Conservation (phyloP, 2,888 invertebrate species). For the Drosophila bunnanda region DNA sequence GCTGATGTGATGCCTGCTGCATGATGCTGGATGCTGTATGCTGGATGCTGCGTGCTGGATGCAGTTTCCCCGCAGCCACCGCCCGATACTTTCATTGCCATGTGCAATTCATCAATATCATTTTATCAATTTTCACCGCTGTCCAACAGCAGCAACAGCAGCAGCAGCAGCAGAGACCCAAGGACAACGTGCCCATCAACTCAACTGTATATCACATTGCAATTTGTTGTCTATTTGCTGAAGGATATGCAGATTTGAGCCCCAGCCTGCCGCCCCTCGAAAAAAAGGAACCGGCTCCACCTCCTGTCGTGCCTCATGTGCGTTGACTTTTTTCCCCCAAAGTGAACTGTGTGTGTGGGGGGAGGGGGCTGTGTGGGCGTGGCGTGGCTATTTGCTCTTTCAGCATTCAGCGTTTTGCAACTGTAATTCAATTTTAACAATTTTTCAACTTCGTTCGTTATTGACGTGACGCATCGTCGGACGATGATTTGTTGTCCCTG, state of each 20-base stretch:
- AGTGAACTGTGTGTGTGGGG: constrained; percentile 11
- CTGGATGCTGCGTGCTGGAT: constrained; percentile 11
- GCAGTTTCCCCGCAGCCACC: constrained; percentile 17
- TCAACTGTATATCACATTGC: constrained; percentile 78
- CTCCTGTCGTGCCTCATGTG: constrained; percentile 66
- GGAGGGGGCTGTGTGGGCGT: neutral
- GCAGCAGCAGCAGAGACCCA: constrained; percentile 25
- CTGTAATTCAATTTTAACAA: constrained; percentile 83
- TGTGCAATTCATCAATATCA: constrained; percentile 83
- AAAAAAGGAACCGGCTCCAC: constrained; percentile 25
- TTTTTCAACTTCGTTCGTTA: constrained; percentile 83
- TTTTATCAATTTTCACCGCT: constrained; percentile 83
- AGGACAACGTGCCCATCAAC: constrained; percentile 56
- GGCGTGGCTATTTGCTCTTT: constrained; percentile 58
- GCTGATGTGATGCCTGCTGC: constrained; percentile 30
- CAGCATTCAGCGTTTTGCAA: constrained; percentile 77
- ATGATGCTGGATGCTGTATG: neutral
- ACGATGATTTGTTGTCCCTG: constrained; percentile 78
- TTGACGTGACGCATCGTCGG: constrained; percentile 81
- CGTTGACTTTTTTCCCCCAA: constrained; percentile 49
- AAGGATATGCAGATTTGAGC: constrained; percentile 77
- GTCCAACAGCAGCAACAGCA: constrained; percentile 57
- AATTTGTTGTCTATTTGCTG: constrained; percentile 80
- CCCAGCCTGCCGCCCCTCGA: constrained; percentile 30
- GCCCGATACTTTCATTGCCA: constrained; percentile 56